A percentile compares a stretch with the other conserved stretches of the same genome.
Evolutionary conservation across 2,113 vertebrate genomes (phyloP).

Genomic region (Butorides virescens): DNA sequence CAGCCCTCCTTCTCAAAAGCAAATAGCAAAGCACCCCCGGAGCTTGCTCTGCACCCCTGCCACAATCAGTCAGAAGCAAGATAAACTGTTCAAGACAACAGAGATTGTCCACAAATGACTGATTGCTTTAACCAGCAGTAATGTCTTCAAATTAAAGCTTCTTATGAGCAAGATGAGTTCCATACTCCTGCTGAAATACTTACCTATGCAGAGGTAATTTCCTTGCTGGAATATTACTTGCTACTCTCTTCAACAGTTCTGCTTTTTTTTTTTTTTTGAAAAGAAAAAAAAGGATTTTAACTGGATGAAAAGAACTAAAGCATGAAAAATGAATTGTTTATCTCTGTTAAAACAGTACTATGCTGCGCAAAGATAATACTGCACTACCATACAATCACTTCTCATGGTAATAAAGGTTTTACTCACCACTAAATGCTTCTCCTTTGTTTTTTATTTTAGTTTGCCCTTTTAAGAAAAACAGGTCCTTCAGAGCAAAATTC

Average conservation of each 20-base stretch:
- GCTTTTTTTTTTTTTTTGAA: background rate
- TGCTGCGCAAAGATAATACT: background rate
- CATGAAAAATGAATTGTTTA: background rate
- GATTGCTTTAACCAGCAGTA: background rate
- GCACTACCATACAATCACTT: background rate
- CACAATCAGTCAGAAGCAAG: background rate
- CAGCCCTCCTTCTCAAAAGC: background rate
- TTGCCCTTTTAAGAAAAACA: background rate
- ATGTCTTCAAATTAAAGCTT: background rate
- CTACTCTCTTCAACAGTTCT: background rate
- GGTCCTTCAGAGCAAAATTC: background rate
- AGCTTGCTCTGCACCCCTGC: background rate
- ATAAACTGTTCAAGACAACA: background rate
- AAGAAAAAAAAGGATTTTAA: background rate
- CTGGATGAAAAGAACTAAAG: background rate
- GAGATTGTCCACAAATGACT: background rate
- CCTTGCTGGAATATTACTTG: background rate
- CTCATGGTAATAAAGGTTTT: background rate
- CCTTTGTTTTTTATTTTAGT: background rate
- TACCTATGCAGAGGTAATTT: background rate
- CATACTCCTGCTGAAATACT: background rate
- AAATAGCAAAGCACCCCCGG: background rate
- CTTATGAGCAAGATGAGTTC: background rate
- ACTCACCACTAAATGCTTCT: background rate
- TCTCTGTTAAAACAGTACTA: background rate